Evolutionary conservation across 1,140 invertebrate species (phyloP).

Genomic region (Magallana ariakensis): DNA sequence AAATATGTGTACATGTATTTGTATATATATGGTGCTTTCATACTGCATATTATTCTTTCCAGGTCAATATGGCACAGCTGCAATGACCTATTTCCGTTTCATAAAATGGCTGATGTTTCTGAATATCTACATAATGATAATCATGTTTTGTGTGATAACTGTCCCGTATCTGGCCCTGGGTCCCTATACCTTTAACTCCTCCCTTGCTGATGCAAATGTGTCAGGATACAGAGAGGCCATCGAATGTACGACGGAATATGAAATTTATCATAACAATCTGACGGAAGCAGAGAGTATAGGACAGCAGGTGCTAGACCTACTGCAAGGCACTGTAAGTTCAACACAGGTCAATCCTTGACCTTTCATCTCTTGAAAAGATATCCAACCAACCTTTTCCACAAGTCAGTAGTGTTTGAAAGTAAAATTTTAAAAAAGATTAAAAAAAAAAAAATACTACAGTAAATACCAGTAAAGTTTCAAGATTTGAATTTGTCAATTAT

Average conservation of each 20-base stretch:
- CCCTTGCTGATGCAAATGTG: conserved; percentile 20
- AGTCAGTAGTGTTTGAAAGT: too few relatives aligned
- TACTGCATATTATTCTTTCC: neutral
- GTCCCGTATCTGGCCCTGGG: conserved; percentile 50
- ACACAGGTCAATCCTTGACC: neutral
- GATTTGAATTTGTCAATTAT: too few relatives aligned
- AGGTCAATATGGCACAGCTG: conserved; percentile 57
- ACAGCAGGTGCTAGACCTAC: conserved; percentile 52
- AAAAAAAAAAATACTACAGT: too few relatives aligned
- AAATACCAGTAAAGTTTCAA: too few relatives aligned
- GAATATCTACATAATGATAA: conserved; percentile 55
- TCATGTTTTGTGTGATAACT: conserved; percentile 57
- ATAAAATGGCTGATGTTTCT: conserved; percentile 58
- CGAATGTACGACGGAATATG: conserved; percentile 53
- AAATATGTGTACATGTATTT: too few relatives aligned
- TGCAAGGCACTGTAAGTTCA: conserved; percentile 58
- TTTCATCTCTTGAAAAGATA: too few relatives aligned
- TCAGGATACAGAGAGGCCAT: conserved; percentile 32
- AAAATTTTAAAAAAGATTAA: too few relatives aligned
- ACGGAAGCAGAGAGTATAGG: conserved; percentile 10
- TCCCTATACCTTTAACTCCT: conserved; percentile 40
- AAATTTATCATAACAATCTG: conserved; percentile 45
- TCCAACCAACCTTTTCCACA: too few relatives aligned
- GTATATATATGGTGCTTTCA: too few relatives aligned
- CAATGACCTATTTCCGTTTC: conserved; percentile 57